Evolutionary conservation across 2,888 invertebrate species (phyloP).

Genomic region (Conistra vaccinii): DNA sequence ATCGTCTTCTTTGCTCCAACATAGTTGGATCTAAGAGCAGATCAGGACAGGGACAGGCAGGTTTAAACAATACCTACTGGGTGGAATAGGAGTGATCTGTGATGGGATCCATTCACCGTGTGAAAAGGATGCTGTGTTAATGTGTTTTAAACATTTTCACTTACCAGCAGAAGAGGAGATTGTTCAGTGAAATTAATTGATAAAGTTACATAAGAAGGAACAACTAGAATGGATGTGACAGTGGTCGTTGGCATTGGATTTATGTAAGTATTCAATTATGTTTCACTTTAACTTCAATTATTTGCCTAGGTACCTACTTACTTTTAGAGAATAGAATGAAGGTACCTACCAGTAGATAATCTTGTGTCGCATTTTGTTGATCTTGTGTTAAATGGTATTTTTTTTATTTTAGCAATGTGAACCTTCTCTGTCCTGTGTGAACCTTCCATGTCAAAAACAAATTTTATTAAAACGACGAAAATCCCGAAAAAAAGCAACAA

Average conservation of each 20-base stretch:
- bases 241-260: not conserved
- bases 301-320: too few relatives aligned
- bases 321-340: too few relatives aligned
- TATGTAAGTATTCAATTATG: not conserved
- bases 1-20: not conserved
- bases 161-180: not conserved
- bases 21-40: not conserved
- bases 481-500: not conserved
- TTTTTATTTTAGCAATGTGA: not conserved
- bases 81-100: not conserved
- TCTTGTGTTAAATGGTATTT: not conserved
- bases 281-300: not conserved
- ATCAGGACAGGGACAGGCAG: not conserved
- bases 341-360: not conserved
- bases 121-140: not conserved
- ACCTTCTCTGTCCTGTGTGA: not conserved
- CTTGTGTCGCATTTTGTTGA: not conserved
- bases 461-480: not conserved
- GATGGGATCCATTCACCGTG: not conserved
- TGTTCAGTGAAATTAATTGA: not conserved
- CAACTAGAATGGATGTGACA: not conserved
- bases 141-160: not conserved
- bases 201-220: not conserved
- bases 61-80: too few relatives aligned
- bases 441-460: not conserved